Percentiles rank a stretch among this genome's conserved stretches.
phyloP scores from a whole-genome alignment of 2,888 invertebrate genomes.

The Azorinus chamasolen region DNA sequence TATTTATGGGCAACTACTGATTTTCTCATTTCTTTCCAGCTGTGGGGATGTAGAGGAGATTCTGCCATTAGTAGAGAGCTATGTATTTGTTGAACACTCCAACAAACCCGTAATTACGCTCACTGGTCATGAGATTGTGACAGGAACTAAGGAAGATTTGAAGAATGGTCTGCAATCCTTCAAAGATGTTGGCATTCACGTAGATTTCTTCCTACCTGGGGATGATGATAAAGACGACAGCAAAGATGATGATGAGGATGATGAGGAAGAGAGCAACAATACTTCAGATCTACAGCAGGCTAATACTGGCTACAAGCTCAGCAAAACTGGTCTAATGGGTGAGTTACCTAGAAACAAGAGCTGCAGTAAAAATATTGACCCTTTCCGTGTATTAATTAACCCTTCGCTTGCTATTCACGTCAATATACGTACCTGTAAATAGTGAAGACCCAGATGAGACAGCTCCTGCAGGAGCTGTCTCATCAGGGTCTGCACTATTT shows the following conservation, averaged over 20 bases:
- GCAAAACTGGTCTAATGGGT: constrained; percentile 67
- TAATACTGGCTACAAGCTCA: constrained; percentile 63
- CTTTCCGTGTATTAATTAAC: too few species aligned
- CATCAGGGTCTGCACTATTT: too few species aligned
- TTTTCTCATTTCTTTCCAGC: constrained; percentile 55
- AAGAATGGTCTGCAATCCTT: constrained; percentile 95
- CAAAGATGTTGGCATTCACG: constrained; percentile 90
- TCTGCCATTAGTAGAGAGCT: constrained; percentile 89
- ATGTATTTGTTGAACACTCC: constrained; percentile 95
- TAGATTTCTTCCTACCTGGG: constrained; percentile 81
- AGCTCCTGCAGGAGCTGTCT: too few species aligned
- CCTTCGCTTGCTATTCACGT: too few species aligned
- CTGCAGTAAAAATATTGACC: too few species aligned
- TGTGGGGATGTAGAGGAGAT: constrained; percentile 73
- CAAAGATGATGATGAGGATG: constrained; percentile 41
- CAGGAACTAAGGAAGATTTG: constrained; percentile 88
- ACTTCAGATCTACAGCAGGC: constrained; percentile 58
- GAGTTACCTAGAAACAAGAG: constrained; percentile 42
- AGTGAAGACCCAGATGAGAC: too few species aligned
- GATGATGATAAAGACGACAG: constrained; percentile 61
- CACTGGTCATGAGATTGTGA: constrained; percentile 88
- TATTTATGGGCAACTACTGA: too few species aligned
- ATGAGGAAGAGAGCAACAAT: constrained; percentile 43
- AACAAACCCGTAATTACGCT: constrained; percentile 94
- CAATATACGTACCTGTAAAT: too few species aligned